Base-by-base conservation (phyloP, 2,797 vertebrate species). In the Sebastes paucispinis region DNA sequence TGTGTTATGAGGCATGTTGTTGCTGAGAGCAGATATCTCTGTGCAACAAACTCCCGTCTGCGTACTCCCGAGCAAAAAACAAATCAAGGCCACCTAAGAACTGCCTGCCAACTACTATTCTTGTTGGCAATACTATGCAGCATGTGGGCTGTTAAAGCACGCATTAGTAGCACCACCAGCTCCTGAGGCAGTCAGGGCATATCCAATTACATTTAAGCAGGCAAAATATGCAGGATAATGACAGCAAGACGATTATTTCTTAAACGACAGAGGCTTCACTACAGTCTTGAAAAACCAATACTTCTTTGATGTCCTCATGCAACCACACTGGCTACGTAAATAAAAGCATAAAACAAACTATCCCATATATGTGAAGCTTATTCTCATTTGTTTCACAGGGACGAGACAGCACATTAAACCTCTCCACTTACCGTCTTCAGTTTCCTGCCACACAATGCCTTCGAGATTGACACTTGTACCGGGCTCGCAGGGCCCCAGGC, bases 381-480 rank as follows among this genome's bases (percentile, higher is more conserved):
- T 73, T 63, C 31, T 57, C 4, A 4, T 57, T 50, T 80, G 76
- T 87, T 74, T 83, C 24, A 77, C 20, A 18, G 14, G 12, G 8
- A 64, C 25, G 27, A 73, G 54, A 47, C 52, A 75, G 39, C 71
- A 22, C 1, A 6, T 55, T 52, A 69, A 81, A 76, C 54, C 27
- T 18, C 69, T 79, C 66, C 8, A 82, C 98, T 97, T 94, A 99
- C 98, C 98, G 0, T 99, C 98, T 89, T 99, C 98, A 0, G 98
- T 99, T 93, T 99, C 98, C 88, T 99, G 98, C 98, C 98, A 99
- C 79, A 99, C 98, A 0, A 99, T 99, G 92, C 98, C 98, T 90
- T 99, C 98, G 11, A 99, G 97, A 91, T 99, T 99, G 84, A 99
- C 98, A 1, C 98, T 99, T 89, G 98, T 99, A 8, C 98, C 98